A percentile compares a stretch with the other conserved stretches of the same genome.
These are phyloP conservation scores for Idaea straminata DNA, from an alignment of 2,888 invertebrate genomes.

Conservation along the genomic window DNA sequence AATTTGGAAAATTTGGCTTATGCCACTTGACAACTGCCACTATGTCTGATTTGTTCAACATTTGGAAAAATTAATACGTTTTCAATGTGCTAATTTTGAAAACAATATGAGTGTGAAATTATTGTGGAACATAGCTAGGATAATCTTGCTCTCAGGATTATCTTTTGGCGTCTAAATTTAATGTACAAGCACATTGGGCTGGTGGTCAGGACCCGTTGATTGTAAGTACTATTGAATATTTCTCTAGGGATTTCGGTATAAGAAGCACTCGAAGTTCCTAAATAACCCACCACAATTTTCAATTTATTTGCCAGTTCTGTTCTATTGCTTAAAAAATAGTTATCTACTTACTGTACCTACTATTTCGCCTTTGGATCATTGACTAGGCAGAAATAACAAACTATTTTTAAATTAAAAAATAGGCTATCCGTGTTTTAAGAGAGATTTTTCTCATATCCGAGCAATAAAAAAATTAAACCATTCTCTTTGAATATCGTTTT, in stretches of 20 bases:
- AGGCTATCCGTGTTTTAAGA: background rate
- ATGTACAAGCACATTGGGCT: background rate
- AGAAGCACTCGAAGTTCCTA: constrained; percentile 8
- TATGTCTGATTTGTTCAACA: constrained; percentile 23
- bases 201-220: background rate
- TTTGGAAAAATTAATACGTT: background rate
- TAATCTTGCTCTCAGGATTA: constrained; percentile 62
- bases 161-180: constrained; percentile 50
- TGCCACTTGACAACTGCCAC: constrained; percentile 25
- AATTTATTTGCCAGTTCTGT: background rate
- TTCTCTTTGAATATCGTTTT: too few relatives aligned
- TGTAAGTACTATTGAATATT: constrained; percentile 16
- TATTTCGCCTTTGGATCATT: background rate
- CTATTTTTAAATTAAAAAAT: background rate
- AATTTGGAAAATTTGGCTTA: background rate
- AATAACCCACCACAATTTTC: constrained; percentile 25
- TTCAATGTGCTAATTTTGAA: constrained; percentile 7
- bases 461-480: background rate
- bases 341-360: background rate
- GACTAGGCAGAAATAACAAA: background rate
- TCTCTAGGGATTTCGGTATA: background rate
- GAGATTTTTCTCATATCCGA: background rate
- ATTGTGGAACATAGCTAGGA: constrained; percentile 64
- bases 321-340: background rate
- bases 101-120: constrained; percentile 63